Base-by-base conservation (phyloP, 2,113 vertebrate genomes). In the Nyctibius bracteatus region DNA sequence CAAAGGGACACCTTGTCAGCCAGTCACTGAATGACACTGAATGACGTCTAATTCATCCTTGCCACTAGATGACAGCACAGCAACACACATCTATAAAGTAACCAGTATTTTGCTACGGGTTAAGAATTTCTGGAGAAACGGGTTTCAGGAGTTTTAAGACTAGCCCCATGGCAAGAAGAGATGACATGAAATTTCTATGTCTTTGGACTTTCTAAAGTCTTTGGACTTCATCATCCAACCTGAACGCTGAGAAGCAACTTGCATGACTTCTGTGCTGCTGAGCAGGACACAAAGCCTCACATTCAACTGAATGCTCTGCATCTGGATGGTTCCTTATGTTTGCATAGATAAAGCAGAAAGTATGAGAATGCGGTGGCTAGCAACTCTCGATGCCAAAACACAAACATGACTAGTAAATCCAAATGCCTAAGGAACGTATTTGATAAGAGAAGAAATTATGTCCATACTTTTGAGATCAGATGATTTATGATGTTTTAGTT, bases 21-120 rank as follows among this genome's bases (percentile, higher is more conserved):
- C 75, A 77, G 93, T 35, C 75, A 58, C 63, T 25, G 70, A 92
- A 72, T 61, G 77, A 82, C 88, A 88, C 80, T 54, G 62, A 93
- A 83, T 58, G 71, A 82, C 61, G n/a, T 94, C 95, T 96, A 92
- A 94, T 98, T 97, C 98, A 97, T 97, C 97, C 97, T 97, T 95
- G 89, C 95, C 97, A 98, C 97, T 97, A 98, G 98, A 97, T 98
- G 97, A 98, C 97, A 98, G 94, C 96, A 93, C 94, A 97, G 95
- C 94, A 97, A 97, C 97, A 98, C 92, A 88, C 91, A 97, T 96
- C 70, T n/a, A 72, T 54, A 75, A 81, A 81, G 72, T 71, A 71
- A 94, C 41, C 37, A 58, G 86, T 55, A 96, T 83, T 96, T 97
- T 96, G 82, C 88, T 87, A 89, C 2, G 5, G 95, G 95, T 92